phyloP scores from a whole-genome alignment of 2,797 vertebrate species.

The Ceyx erithaca region DNA sequence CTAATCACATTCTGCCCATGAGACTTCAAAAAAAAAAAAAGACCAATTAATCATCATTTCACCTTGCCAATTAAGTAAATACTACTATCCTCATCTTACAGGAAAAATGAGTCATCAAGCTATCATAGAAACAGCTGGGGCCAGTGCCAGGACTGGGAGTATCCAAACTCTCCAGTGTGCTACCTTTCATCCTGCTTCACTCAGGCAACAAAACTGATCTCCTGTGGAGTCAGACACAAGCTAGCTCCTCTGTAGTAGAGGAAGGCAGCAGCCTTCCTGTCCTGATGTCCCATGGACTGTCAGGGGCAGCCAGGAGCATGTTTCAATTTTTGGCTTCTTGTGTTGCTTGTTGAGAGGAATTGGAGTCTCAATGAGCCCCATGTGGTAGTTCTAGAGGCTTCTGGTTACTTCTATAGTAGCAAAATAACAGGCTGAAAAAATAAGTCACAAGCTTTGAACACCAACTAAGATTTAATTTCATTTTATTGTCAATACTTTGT shows the following conservation, averaged over 20 bases:
- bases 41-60: slow-evolving; percentile 9
- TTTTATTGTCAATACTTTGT: neutral
- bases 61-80: slow-evolving; percentile 12
- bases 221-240: neutral
- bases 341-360: neutral
- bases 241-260: neutral
- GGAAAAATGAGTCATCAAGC: neutral
- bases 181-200: neutral
- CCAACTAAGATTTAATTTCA: neutral
- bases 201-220: neutral
- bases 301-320: neutral
- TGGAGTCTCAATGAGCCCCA: neutral
- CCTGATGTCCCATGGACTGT: neutral
- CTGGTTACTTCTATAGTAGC: neutral
- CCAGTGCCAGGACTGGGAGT: neutral
- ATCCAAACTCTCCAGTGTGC: neutral
- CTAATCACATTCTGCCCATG: neutral
- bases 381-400: neutral
- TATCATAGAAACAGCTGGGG: neutral
- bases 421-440: neutral
- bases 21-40: neutral
- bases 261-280: neutral
- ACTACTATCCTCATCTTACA: neutral
- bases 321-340: neutral
- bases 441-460: neutral